Conservation (phyloP, 2,888 invertebrate species). For the Athetis lepigone region DNA sequence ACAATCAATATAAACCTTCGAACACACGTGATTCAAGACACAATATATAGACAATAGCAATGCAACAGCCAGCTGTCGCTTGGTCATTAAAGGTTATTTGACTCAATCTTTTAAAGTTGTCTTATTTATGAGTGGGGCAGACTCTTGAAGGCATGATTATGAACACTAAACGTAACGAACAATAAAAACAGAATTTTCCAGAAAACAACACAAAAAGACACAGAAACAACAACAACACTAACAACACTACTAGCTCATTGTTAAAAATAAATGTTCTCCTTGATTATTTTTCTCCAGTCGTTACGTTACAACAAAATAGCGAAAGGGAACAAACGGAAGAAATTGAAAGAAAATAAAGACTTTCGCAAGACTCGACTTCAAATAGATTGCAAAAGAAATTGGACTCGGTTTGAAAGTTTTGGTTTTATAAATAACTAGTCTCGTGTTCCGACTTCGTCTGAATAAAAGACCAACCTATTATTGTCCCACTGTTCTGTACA, state of each 20-base stretch:
- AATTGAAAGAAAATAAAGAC: constrained; percentile 48
- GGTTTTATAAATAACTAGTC: not conserved
- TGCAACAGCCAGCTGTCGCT: too few species aligned
- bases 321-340: constrained; percentile 14
- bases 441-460: too few species aligned
- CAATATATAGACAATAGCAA: too few species aligned
- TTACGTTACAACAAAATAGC: constrained; percentile 29
- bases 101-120: too few species aligned
- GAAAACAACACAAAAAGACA: constrained; percentile 8
- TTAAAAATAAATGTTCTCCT: constrained; percentile 22
- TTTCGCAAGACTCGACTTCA: constrained; percentile 1
- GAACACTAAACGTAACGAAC: too few species aligned
- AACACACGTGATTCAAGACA: too few species aligned
- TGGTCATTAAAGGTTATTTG: too few species aligned
- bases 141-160: too few species aligned
- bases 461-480: too few species aligned
- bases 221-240: constrained; percentile 2
- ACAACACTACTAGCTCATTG: constrained; percentile 5
- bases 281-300: constrained; percentile 22
- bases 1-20: too few species aligned
- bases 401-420: not conserved
- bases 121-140: too few species aligned
- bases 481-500: too few species aligned
- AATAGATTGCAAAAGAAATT: constrained; percentile 9
- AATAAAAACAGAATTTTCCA: not conserved